Conservation (phyloP, 2,113 vertebrate species). For the Ascaphus truei region DNA sequence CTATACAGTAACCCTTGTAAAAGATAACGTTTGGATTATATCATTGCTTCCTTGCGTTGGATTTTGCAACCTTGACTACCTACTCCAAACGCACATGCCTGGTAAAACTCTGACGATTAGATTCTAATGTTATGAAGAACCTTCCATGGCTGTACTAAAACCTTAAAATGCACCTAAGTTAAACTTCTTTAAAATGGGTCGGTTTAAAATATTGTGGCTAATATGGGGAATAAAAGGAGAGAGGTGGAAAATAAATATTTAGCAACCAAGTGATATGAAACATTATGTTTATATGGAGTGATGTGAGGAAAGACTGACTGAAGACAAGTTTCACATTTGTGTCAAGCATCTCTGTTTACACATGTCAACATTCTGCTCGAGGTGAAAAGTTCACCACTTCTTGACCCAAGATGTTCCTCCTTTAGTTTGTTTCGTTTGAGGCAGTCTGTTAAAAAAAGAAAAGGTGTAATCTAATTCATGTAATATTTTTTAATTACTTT, state of each 20-base stretch:
- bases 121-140: too few relatives aligned
- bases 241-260: not conserved
- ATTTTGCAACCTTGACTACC: too few relatives aligned
- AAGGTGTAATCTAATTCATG: not conserved
- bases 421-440: not conserved
- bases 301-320: slow-evolving; percentile 58
- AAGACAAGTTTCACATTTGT: slow-evolving; percentile 61
- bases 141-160: too few relatives aligned
- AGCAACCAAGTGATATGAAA: not conserved
- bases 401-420: slow-evolving; percentile 70
- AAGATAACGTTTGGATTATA: too few relatives aligned
- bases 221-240: not conserved
- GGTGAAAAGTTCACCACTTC: slow-evolving; percentile 80
- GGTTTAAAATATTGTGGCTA: too few relatives aligned
- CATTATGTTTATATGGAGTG: slow-evolving; percentile 10
- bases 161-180: too few relatives aligned
- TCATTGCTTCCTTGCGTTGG: too few relatives aligned
- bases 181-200: too few relatives aligned
- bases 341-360: slow-evolving; percentile 65
- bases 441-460: not conserved
- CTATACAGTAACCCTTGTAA: too few relatives aligned
- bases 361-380: slow-evolving; percentile 60
- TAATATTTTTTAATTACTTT: not conserved
- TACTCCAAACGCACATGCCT: too few relatives aligned
- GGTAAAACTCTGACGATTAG: too few relatives aligned